Percentiles rank a stretch among this genome's conserved stretches.
Conservation (phyloP, 2,113 vertebrate species). For the Prolemur simus region DNA sequence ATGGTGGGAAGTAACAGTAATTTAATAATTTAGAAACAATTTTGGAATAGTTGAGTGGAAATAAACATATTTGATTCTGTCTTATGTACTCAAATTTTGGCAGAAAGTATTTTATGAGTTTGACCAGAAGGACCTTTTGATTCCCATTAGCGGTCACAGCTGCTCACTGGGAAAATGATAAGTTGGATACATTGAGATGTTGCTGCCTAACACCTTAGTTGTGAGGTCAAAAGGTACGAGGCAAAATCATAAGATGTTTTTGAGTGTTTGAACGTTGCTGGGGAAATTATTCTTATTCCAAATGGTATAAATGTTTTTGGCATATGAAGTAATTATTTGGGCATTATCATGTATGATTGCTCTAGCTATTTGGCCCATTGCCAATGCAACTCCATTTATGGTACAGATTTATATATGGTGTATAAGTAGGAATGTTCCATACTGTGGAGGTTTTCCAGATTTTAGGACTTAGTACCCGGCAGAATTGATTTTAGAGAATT, state of each 20-base stretch:
- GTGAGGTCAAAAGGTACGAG: slow-evolving; percentile 16
- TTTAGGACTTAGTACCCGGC: not conserved
- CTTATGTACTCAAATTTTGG: not conserved
- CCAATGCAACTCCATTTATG: not conserved
- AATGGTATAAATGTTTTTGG: not conserved
- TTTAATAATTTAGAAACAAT: slow-evolving; percentile 50
- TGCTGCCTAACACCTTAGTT: not conserved
- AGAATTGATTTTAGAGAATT: not conserved
- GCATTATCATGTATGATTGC: not conserved
- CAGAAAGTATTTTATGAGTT: slow-evolving; percentile 38
- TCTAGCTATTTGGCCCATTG: not conserved
- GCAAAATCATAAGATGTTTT: not conserved
- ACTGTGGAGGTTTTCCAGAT: not conserved
- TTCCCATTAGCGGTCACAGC: not conserved
- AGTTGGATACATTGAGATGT: not conserved
- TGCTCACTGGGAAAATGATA: not conserved
- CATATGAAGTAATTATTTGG: not conserved
- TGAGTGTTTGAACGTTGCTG: not conserved
- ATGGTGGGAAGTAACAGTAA: not conserved
- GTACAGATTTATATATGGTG: not conserved
- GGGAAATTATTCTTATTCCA: not conserved
- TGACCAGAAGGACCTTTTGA: slow-evolving; percentile 9
- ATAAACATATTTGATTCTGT: slow-evolving; percentile 30
- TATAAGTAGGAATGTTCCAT: not conserved
- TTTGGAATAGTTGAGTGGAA: slow-evolving; percentile 17